Evolutionary conservation across 2,888 invertebrate species (phyloP), one percentile per base, ranked within the genome.

Genomic region (Miltochrista miniata): DNA sequence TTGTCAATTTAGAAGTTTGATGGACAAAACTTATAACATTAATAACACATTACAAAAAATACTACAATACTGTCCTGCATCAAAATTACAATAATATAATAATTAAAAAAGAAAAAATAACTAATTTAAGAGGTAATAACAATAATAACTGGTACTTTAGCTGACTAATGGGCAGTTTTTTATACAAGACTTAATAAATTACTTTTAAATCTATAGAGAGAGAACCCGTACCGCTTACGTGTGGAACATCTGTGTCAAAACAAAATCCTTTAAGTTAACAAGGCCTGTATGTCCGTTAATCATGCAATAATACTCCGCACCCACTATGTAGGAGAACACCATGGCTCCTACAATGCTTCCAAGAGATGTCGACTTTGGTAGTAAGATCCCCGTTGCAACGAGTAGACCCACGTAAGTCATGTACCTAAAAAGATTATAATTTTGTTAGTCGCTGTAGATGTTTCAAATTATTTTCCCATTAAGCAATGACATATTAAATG

Each of bases 361-460:
- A 36, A 96, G 87, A 33, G 94, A 92, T 0, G 95, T 93, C 50
- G 96, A 97, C 71, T 95, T 95, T 65, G 97, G 96, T 45, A 98
- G 94, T 70, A 98, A 95, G 48, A 98, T 97, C 66, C 94, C 96
- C 0, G 97, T 96, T 33, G 97, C 96, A 37, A 97, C 85, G 69
- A 97, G 95, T 37, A 98, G 92, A 2, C 98, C 98, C 38, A 96
- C 86, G 78, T 98, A 98, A 5, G 97, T 97, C 64, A 96, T 87
- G 84, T 97, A 97, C 76, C 98, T 90, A 56, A 14, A 44, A 63
- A 45, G 45, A 44, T 18, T 29, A 51, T 38, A 37, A 34, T 14
- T 12, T 30, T 38, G 39, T 36, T 41, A 30, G 10, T 41, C 39
- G 1, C 13, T 8, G 13, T 11, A 10, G 3, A 24, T 5, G 2